phyloP scores from a whole-genome alignment of 2,888 invertebrate genomes.

The Philonicus albiceps region DNA sequence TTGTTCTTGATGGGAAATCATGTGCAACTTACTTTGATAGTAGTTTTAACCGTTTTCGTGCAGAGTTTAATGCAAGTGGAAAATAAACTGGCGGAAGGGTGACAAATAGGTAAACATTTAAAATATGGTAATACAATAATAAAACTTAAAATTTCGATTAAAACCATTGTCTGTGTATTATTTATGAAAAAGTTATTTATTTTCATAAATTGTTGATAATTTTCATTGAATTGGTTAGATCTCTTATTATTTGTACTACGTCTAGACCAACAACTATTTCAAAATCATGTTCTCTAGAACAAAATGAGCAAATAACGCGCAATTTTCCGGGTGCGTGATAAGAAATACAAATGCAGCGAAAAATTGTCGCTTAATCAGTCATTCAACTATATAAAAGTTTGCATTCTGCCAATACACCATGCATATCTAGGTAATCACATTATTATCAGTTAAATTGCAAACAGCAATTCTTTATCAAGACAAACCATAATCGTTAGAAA shows the following conservation, averaged over 20 bases:
- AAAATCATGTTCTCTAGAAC: too few relatives aligned
- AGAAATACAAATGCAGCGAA: too few relatives aligned
- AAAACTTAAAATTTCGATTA: background rate
- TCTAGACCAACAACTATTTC: too few relatives aligned
- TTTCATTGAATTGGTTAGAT: too few relatives aligned
- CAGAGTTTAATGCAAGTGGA: background rate
- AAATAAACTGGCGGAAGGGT: background rate
- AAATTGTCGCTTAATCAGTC: background rate
- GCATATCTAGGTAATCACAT: background rate
- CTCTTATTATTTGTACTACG: too few relatives aligned
- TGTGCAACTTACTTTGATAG: background rate
- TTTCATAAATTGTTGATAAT: too few relatives aligned
- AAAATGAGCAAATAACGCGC: too few relatives aligned
- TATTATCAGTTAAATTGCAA: background rate
- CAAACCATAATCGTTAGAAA: too few relatives aligned
- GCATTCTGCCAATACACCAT: background rate
- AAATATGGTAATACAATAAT: background rate
- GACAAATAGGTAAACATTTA: background rate
- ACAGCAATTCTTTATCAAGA: background rate
- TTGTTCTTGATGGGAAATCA: slow-evolving; percentile 3
- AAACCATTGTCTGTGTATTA: background rate
- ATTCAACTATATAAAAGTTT: background rate
- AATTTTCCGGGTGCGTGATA: too few relatives aligned
- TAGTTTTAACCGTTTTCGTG: background rate
- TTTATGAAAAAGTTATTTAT: too few relatives aligned